Evolutionary conservation across 1,140 invertebrate species (phyloP).

Genomic region (Hydropsyche tenuis): DNA sequence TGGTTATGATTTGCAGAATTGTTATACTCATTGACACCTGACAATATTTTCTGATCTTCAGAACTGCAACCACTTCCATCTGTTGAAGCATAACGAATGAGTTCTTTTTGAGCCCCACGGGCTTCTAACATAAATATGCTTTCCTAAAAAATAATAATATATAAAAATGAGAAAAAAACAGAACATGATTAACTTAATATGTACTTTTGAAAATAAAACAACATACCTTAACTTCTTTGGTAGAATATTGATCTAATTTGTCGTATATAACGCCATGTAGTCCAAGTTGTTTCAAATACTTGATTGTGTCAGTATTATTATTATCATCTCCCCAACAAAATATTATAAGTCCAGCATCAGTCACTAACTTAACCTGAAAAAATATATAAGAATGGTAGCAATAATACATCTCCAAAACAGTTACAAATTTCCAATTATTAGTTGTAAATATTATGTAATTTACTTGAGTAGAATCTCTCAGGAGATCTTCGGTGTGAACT

Average conservation of each 20-base stretch:
- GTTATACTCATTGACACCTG: background rate
- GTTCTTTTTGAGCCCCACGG: slow-evolving; percentile 73
- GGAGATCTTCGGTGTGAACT: slow-evolving; percentile 89
- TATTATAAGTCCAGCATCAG: slow-evolving; percentile 79
- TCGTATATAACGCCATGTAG: slow-evolving; percentile 95
- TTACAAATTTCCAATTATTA: background rate
- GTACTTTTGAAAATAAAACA: background rate
- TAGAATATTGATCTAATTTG: slow-evolving; percentile 81
- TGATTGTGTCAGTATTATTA: slow-evolving; percentile 86
- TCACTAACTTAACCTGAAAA: slow-evolving; percentile 73
- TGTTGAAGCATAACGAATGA: slow-evolving; percentile 55
- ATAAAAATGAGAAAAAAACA: background rate
- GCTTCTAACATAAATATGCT: slow-evolving; percentile 82
- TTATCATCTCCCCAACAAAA: slow-evolving; percentile 98
- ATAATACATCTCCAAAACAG: background rate
- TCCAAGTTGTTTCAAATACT: slow-evolving; percentile 83
- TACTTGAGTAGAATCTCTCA: slow-evolving; percentile 79
- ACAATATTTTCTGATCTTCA: background rate
- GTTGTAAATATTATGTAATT: slow-evolving; percentile 29
- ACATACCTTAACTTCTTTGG: slow-evolving; percentile 80
- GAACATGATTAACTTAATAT: background rate
- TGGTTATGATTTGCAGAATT: too few species aligned
- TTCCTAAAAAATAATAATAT: slow-evolving; percentile 63
- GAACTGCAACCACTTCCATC: slow-evolving; percentile 26
- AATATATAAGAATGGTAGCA: background rate